A percentile compares a stretch with the other conserved stretches of the same genome.
phyloP scores from a whole-genome alignment of 2,113 vertebrate genomes.

The Oncorhynchus clarkii region DNA sequence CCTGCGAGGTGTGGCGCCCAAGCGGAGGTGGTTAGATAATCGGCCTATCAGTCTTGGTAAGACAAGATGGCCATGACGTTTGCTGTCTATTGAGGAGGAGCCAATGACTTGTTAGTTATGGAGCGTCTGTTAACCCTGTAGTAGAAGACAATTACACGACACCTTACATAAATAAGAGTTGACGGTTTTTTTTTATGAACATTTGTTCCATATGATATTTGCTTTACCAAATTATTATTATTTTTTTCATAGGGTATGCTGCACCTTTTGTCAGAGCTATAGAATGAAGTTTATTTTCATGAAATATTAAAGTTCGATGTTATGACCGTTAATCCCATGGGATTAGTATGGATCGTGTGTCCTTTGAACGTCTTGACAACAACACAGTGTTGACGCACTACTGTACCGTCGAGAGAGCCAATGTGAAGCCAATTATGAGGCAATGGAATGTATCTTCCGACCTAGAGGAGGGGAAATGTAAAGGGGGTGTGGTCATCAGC shows the following conservation, averaged over 20 bases:
- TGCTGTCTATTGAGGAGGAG: constrained; percentile 32
- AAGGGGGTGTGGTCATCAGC: constrained; percentile 57
- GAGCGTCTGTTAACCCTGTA: constrained; percentile 25
- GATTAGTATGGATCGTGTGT: constrained; percentile 20
- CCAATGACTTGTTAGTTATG: constrained; percentile 36
- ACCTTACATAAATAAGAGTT: constrained; percentile 35
- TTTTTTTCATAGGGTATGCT: not conserved
- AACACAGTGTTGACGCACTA: not conserved
- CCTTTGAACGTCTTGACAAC: not conserved
- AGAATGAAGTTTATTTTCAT: not conserved
- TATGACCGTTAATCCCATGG: constrained; percentile 24
- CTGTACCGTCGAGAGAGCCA: not conserved
- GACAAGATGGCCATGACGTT: constrained; percentile 50
- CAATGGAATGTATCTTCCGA: constrained; percentile 44
- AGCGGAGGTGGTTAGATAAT: constrained; percentile 47
- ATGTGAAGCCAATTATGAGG: constrained; percentile 13
- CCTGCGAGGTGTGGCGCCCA: constrained; percentile 46
- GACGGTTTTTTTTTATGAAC: constrained; percentile 1
- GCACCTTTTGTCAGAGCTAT: constrained; percentile 22
- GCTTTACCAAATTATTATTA: not conserved
- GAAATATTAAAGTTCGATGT: not conserved
- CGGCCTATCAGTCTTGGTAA: constrained; percentile 46
- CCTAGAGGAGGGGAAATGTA: constrained; percentile 39
- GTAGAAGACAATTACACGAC: constrained; percentile 42
- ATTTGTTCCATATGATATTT: constrained; percentile 19